These are phyloP conservation scores for Meiosimyza decipiens DNA, from an alignment of 2,888 invertebrate species.

Conservation along the genomic window DNA sequence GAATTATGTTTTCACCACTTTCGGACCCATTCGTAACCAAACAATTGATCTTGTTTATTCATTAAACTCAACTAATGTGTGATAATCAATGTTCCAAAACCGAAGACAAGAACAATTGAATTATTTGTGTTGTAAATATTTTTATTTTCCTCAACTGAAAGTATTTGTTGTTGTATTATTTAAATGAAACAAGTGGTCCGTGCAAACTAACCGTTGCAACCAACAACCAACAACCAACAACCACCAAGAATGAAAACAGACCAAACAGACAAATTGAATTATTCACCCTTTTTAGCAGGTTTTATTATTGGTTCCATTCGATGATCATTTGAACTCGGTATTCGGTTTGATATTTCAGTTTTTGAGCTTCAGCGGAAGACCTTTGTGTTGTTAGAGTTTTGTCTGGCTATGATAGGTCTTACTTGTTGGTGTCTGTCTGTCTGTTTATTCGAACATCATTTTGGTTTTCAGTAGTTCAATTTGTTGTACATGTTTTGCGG, in stretches of 20 bases:
- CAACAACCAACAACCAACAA: slow-evolving; percentile 19
- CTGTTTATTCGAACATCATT: slow-evolving; percentile 12
- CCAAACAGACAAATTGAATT: slow-evolving; percentile 43
- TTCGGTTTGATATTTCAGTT: slow-evolving; percentile 21
- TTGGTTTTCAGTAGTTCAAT: slow-evolving; percentile 2
- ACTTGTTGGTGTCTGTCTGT: neutral
- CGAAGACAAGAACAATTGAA: slow-evolving; percentile 51
- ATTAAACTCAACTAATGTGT: slow-evolving; percentile 54
- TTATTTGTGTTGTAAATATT: slow-evolving; percentile 56
- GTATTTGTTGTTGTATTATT: slow-evolving; percentile 39
- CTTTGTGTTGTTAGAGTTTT: slow-evolving; percentile 41
- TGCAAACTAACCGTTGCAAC: slow-evolving; percentile 6
- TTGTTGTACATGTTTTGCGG: slow-evolving; percentile 4
- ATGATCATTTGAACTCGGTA: slow-evolving; percentile 55
- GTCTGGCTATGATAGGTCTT: neutral
- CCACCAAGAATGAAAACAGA: slow-evolving; percentile 12
- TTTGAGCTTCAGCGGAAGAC: slow-evolving; percentile 49
- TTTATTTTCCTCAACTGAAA: slow-evolving; percentile 39
- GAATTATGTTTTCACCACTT: too few relatives aligned
- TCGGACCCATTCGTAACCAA: neutral
- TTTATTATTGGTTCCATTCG: slow-evolving; percentile 63
- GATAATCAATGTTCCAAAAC: slow-evolving; percentile 61
- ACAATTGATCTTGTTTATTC: slow-evolving; percentile 36
- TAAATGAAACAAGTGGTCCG: slow-evolving; percentile 46
- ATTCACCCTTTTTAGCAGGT: slow-evolving; percentile 34